Evolutionary conservation across 2,113 vertebrate genomes (phyloP), one percentile per base, ranked within the genome.

Genomic region (Gavialis gangeticus): DNA sequence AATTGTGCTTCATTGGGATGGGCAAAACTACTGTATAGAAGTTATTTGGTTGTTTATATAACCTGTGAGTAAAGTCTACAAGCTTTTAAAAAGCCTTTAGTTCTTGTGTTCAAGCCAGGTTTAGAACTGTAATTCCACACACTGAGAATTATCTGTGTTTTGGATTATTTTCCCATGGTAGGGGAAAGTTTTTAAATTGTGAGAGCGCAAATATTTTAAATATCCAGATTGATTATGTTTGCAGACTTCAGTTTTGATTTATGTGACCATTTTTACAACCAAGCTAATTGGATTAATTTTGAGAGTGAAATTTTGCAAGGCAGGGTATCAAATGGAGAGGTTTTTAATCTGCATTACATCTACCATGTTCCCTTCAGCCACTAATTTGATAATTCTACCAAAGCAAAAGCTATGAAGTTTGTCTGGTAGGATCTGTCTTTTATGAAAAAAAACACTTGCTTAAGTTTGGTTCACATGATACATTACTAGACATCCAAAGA

Each of bases 401-500:
- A 95, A 94, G 89, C 17, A 83, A 94, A 95, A 94, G 85, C 89
- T 87, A 85, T 93, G 75, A 81, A 77, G 79, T 90, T 81, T 87
- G 64, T 84, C 81, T 81, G 86, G 84, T 0, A 0, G 93, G 90
- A 92, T 90, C 81, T 94, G 77, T 94, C 95, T 83, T 92, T 85
- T 82, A 57, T 76, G 71, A 96, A 84, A 79, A 79, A 75, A 95
- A 95, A 96, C 18, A 54, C 46, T 21, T 59, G 93, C 87, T 8
- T 79, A 88, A 84, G 24, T 92, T 95, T 88, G 78, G 85, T 93
- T 96, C 79, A 90, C 96, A 96, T 88, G 94, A 96, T 95, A 93
- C 22, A 76, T 85, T 78, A 22, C 46, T 94, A 83, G 96, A 79
- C 75, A 91, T 80, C 77, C 71, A 93, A 95, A 95, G 89, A 95